Evolutionary conservation across 2,113 vertebrate genomes (phyloP), one percentile per base, ranked within the genome.

Genomic region (Carettochelys insculpta): DNA sequence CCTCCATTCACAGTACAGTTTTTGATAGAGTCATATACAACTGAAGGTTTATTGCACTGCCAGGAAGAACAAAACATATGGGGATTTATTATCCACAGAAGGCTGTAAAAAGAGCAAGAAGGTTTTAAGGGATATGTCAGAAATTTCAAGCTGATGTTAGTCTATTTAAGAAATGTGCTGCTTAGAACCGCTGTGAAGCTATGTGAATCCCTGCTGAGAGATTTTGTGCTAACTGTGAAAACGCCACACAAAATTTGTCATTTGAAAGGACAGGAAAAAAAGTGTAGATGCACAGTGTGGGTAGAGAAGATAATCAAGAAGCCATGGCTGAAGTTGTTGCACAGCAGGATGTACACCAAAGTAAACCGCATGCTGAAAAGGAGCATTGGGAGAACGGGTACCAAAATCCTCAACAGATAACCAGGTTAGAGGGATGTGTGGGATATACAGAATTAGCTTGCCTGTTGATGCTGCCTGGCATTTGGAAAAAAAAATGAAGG

Each of bases 191-290:
- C 38, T 38, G 43, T 22, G 38, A 86, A 88, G 76, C 58, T 54
- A 54, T 1, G 0, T 29, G 71, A 24, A 34, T 83, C 22, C 34
- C 58, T 87, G 29, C 29, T 87, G 81, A 85, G 58, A 80, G 9
- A 20, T 54, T 85, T 52, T 71, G 71, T 58, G 68, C 48, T 88
- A 52, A 16, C 76, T 89, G 43, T 53, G n/a, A 22, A 68, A n/a
- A 27, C 16, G 11, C 78, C 13, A 50, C 38, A 88, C 47, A 68
- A 12, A 88, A 16, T 3, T 80, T 88, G 17, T 6, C 10, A 8
- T 86, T 92, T 86, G 76, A 43, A 81, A 31, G 29, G 90, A 61
- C 1, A 47, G 27, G 47, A 5, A 86, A 50, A n/a, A 65, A 90
- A 95, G 8, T 78, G 19, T 76, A 9, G 79, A 11, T 20, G 48